A percentile compares a stretch with the other conserved stretches of the same genome.
Conservation (phyloP, 2,113 vertebrate species). For the Mus spicilegus region DNA sequence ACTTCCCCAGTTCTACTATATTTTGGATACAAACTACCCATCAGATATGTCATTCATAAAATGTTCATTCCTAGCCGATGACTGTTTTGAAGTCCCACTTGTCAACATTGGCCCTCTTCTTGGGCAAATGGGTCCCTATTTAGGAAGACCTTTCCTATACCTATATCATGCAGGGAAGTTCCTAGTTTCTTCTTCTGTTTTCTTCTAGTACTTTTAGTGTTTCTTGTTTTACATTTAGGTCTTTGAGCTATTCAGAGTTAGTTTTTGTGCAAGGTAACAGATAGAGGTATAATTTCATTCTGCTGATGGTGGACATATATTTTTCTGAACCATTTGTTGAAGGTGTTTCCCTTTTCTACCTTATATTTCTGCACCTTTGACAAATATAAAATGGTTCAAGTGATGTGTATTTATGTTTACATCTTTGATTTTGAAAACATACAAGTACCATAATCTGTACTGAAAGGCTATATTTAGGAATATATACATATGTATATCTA, state of each 20-base stretch:
- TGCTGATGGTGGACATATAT: background rate
- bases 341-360: background rate
- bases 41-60: background rate
- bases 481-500: background rate
- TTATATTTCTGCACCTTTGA: background rate
- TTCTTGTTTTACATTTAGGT: background rate
- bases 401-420: background rate
- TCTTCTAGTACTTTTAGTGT: background rate
- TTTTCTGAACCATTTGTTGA: background rate
- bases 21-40: background rate
- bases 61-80: background rate
- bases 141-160: background rate
- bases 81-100: background rate
- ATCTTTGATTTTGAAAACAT: background rate
- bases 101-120: background rate
- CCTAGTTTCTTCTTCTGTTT: background rate
- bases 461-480: background rate
- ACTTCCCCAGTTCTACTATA: background rate
- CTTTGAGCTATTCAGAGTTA: background rate
- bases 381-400: background rate
- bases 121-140: background rate
- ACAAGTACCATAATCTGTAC: background rate
- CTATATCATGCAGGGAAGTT: background rate
- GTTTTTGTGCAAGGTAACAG: background rate
- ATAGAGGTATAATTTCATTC: background rate